Base-by-base conservation (phyloP, 2,113 vertebrate species). In the Azemiops feae region DNA sequence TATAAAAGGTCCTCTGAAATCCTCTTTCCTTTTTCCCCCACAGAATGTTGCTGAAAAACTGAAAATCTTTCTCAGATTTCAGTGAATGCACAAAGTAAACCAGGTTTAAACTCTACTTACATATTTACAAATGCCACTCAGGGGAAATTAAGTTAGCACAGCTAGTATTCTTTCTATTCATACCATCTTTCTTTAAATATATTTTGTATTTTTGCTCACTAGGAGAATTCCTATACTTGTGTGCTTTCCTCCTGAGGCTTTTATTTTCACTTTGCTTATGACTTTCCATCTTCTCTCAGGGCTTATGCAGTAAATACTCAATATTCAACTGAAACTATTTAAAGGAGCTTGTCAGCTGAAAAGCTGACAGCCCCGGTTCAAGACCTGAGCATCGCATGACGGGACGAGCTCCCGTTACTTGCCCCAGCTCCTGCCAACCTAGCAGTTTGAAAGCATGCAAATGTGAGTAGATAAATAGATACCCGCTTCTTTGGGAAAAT, bases 1-100 rank as follows among this genome's bases (percentile, higher is more conserved):
- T 23, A 20, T 43, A 92, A 94, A 60, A 87, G 47, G 22, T 81
- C 91, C 4, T 94, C 54, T 92, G 86, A 93, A 93, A 93, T 34
- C 25, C 89, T 47, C n/a, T 89, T 23, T 54, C 10, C 25, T 89
- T 89, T 30, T 89, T 43, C 30, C 22, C 22, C 94, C 50, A 86
- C 10, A 52, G 23, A 54, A 20, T 60, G 23, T 4, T 14, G 6
- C 57, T 86, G 1, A 93, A 95, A 81, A 20, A 4, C 55, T 89
- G 85, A 93, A 93, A 90, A 89, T 91, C 14, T 25, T 89, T 85
- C 7, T 16, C 2, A 52, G 34, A 0, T 87, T 93, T 95, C n/a
- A 50, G 5, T 94, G 52, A 64, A 12, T 58, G 39, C 34, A 54
- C 69, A 25, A 64, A 0, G 4, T 87, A 93, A 96, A 92, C 90